phyloP scores from a whole-genome alignment of 2,797 vertebrate genomes.

The Peromyscus melanophrys region DNA sequence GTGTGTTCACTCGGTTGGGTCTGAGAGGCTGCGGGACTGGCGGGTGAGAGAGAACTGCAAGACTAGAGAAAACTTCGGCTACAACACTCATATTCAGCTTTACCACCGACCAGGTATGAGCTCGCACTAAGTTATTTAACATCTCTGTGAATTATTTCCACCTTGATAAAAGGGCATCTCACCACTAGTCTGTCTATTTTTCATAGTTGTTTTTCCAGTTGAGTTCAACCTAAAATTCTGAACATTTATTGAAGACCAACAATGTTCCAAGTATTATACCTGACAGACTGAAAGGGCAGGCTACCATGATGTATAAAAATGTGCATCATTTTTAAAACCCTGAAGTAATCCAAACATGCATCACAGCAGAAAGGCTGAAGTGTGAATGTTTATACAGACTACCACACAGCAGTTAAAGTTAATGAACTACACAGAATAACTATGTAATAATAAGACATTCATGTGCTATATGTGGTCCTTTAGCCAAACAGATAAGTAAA shows the following conservation, averaged over 20 bases:
- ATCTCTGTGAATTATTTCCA: neutral
- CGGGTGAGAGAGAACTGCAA: too few species aligned
- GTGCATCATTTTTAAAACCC: neutral
- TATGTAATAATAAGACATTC: neutral
- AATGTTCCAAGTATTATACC: conserved; percentile 32
- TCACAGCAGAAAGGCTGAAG: neutral
- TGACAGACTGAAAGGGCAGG: neutral
- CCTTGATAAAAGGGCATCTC: neutral
- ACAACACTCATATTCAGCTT: neutral
- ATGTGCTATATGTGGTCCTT: neutral
- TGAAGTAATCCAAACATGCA: conserved; percentile 30
- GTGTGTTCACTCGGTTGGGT: too few species aligned
- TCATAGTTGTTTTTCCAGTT: neutral
- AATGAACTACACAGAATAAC: conserved; percentile 16
- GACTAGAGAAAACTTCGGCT: too few species aligned
- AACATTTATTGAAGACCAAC: conserved; percentile 25
- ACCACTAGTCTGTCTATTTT: neutral
- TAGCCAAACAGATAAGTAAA: neutral
- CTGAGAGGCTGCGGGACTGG: too few species aligned
- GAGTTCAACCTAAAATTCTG: conserved; percentile 23
- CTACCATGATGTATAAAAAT: neutral
- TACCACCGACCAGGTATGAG: neutral
- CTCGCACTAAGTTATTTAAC: neutral
- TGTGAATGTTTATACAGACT: neutral
- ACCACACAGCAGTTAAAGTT: conserved; percentile 33